A percentile compares a stretch with the other conserved stretches of the same genome.
Conservation (phyloP, 1,140 invertebrate species). For the Stegodyphus dumicola region DNA sequence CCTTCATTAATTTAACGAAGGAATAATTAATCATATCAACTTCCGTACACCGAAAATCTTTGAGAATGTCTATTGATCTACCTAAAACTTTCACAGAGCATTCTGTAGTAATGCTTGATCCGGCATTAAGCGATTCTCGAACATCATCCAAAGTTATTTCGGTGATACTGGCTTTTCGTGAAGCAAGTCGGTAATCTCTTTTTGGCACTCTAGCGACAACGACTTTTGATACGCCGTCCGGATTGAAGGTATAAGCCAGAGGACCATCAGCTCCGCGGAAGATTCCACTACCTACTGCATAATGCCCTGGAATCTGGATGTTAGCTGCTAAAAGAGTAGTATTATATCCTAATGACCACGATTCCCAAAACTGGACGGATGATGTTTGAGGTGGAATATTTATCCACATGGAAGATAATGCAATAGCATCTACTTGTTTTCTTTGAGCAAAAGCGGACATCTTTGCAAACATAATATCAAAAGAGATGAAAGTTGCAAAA, state of each 20-base stretch:
- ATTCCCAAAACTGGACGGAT: conserved; percentile 71
- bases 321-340: conserved; percentile 74
- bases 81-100: conserved; percentile 3
- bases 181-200: background rate
- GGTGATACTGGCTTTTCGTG: background rate
- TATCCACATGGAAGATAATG: conserved; percentile 80
- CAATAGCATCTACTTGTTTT: conserved; percentile 71
- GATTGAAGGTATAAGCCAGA: conserved; percentile 36
- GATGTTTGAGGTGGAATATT: conserved; percentile 77
- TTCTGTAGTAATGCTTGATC: background rate
- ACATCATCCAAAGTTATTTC: background rate
- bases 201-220: conserved; percentile 43
- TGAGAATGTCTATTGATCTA: background rate
- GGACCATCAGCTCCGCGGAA: conserved; percentile 28
- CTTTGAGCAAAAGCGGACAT: conserved; percentile 4
- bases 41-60: conserved; percentile 29
- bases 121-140: background rate
- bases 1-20: conserved; percentile 25
- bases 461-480: conserved; percentile 75
- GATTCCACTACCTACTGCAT: conserved; percentile 61
- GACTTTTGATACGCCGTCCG: conserved; percentile 30
- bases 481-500: conserved; percentile 82
- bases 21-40: conserved; percentile 9
- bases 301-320: conserved; percentile 68
- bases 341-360: conserved; percentile 72